Evolutionary conservation across 2,797 vertebrate genomes (phyloP).

Genomic region (Gallinago solitaria): DNA sequence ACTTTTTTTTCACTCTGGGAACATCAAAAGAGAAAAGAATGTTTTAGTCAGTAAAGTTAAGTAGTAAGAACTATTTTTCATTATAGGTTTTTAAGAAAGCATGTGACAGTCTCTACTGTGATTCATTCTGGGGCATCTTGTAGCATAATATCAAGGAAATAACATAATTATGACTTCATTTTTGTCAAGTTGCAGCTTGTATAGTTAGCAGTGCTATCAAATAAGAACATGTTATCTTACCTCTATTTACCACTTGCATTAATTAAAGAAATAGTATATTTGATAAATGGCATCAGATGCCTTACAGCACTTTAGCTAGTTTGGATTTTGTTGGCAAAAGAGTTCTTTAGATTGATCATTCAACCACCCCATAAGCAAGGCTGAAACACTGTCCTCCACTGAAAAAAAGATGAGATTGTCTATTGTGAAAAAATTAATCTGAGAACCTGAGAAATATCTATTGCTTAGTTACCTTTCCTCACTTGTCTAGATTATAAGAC

Average conservation of each 20-base stretch:
- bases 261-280: neutral
- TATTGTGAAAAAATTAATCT: neutral
- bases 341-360: neutral
- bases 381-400: neutral
- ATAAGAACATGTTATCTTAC: neutral
- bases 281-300: neutral
- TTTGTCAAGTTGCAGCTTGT: constrained; percentile 11
- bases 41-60: neutral
- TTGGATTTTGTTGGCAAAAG: neutral
- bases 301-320: neutral
- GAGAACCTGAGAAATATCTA: neutral
- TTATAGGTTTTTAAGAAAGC: neutral
- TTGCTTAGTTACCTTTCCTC: neutral
- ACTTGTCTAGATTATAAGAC: neutral
- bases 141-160: neutral
- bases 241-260: neutral
- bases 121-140: neutral
- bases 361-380: neutral
- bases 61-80: neutral
- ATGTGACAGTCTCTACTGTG: neutral
- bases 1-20: neutral
- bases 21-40: neutral
- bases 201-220: neutral
- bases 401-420: neutral
- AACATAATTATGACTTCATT: neutral